Evolutionary conservation across 2,888 invertebrate species (phyloP).

Genomic region (Amiota minor): DNA sequence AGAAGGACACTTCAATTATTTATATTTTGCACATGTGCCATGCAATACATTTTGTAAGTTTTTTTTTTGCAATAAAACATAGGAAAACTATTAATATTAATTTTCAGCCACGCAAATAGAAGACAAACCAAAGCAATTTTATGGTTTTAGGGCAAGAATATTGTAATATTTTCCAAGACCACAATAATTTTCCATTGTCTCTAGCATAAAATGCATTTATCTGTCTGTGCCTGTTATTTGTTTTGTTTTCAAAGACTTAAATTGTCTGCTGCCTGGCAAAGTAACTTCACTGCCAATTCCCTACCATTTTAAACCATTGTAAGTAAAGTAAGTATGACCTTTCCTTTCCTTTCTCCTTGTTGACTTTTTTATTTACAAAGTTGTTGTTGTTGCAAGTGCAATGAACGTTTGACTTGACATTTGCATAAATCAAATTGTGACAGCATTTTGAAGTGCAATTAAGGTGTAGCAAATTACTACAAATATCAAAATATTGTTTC

Average conservation of each 20-base stretch:
- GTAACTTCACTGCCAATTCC: too few relatives aligned
- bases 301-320: too few relatives aligned
- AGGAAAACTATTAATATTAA: conserved; percentile 14
- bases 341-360: background rate
- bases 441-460: conserved; percentile 48
- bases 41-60: too few relatives aligned
- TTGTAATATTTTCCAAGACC: background rate
- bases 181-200: background rate
- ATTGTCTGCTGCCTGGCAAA: too few relatives aligned
- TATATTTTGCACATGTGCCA: too few relatives aligned
- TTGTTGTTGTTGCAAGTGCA: conserved; percentile 32
- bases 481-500: conserved; percentile 2
- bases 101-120: conserved; percentile 21
- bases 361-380: background rate
- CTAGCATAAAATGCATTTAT: background rate
- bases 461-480: conserved; percentile 33
- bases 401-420: conserved; percentile 38
- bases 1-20: too few relatives aligned
- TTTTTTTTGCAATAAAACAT: too few relatives aligned
- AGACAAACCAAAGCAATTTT: conserved; percentile 3
- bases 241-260: background rate
- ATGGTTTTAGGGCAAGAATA: background rate
- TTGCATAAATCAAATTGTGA: conserved; percentile 55
- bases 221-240: background rate
- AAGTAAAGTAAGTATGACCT: too few relatives aligned